Percentiles rank a stretch among this genome's conserved stretches.
These are phyloP conservation scores for Rhodophaea formosa DNA, from an alignment of 2,888 invertebrate species.

Conservation along the genomic window DNA sequence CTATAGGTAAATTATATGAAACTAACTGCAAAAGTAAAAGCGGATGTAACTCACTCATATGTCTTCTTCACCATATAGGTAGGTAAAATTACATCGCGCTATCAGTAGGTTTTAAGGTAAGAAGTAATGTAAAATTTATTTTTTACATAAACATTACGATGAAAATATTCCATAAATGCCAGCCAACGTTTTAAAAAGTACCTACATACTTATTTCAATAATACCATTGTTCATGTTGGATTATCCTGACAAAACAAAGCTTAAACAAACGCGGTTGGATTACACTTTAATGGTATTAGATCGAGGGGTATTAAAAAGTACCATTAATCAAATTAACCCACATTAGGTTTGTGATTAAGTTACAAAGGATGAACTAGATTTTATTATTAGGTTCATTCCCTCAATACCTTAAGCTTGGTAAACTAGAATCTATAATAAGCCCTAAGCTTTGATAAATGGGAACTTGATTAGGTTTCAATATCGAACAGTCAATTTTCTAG, in stretches of 20 bases:
- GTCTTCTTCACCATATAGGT: no score
- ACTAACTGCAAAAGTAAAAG: no score
- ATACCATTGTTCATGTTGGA: constrained; percentile 1
- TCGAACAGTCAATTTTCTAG: background rate
- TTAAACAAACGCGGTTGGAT: background rate
- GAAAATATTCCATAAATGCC: background rate
- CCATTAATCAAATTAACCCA: background rate
- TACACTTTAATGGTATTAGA: background rate
- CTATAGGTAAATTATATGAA: no score
- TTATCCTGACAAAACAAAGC: background rate
- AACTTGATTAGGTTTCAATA: background rate
- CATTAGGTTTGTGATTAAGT: background rate
- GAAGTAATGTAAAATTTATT: no score
- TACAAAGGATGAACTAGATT: background rate
- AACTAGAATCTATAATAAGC: background rate
- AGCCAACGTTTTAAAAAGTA: background rate
- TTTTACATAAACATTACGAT: background rate
- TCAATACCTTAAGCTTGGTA: background rate
- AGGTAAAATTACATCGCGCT: no score
- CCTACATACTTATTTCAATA: background rate
- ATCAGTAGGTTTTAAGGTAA: no score
- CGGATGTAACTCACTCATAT: no score
- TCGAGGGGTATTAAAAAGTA: background rate
- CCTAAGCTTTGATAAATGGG: no score
- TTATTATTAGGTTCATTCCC: background rate